These are phyloP conservation scores for Scolopax bukidnonensis DNA, from an alignment of 2,797 vertebrate species.

Conservation along the genomic window DNA sequence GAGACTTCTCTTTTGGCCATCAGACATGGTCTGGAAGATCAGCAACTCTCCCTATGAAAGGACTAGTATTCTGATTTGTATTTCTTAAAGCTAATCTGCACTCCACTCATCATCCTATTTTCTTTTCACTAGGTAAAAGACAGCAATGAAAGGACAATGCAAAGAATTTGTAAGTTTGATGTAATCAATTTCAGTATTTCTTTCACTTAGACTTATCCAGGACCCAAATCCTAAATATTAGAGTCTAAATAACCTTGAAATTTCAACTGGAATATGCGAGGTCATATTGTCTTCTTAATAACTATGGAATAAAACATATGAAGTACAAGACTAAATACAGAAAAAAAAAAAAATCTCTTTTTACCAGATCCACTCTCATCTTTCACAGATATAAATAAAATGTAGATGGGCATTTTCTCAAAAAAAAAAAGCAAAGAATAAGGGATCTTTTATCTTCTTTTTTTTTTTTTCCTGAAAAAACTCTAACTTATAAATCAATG, in stretches of 20 bases:
- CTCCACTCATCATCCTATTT: background rate
- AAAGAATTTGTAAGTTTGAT: background rate
- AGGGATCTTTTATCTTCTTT: background rate
- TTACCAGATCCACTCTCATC: background rate
- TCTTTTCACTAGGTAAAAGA: background rate
- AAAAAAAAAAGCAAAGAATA: background rate
- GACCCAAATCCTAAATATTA: background rate
- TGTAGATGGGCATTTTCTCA: background rate
- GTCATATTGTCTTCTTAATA: background rate
- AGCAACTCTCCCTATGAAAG: background rate
- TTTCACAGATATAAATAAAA: background rate
- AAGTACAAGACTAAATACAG: background rate
- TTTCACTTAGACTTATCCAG: background rate
- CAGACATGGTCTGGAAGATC: background rate
- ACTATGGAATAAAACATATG: background rate
- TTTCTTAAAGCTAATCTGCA: background rate
- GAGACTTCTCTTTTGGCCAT: background rate
- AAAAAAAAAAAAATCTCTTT: background rate
- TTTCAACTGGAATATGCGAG: background rate
- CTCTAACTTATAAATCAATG: background rate
- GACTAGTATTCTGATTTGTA: background rate
- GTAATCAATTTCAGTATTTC: background rate
- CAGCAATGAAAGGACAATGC: background rate
- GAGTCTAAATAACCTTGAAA: background rate
- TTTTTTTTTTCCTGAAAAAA: background rate